A percentile compares a stretch with the other conserved stretches of the same genome.
Evolutionary conservation across 2,888 invertebrate species (phyloP).

Genomic region (Ennomos fuscantarius): DNA sequence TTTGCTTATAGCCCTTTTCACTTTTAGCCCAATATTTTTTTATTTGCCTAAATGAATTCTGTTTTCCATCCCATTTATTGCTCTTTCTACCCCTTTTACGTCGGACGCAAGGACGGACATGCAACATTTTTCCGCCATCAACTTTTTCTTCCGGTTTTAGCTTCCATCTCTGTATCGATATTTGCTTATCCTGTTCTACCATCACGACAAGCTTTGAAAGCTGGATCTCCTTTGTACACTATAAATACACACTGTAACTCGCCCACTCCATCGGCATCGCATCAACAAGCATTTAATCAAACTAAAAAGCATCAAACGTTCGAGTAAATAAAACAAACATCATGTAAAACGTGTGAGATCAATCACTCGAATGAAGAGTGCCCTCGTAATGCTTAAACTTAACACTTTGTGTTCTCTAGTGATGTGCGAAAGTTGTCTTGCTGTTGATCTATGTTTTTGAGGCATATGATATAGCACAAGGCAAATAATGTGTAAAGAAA

Average conservation of each 20-base stretch:
- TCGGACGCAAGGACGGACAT: too few relatives aligned
- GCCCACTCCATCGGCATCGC: conserved; percentile 19
- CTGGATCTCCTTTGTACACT: conserved; percentile 23
- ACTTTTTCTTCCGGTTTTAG: background rate
- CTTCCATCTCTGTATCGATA: background rate
- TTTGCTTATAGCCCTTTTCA: too few relatives aligned
- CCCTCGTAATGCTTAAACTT: conserved; percentile 52
- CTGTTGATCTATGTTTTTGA: background rate
- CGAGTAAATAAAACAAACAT: conserved; percentile 50
- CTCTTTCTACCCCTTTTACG: too few relatives aligned
- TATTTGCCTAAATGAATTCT: too few relatives aligned
- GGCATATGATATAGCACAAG: too few relatives aligned
- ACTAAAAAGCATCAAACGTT: conserved; percentile 54
- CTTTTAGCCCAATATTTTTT: too few relatives aligned
- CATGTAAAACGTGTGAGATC: conserved; percentile 53
- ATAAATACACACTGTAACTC: conserved; percentile 18
- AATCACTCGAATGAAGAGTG: conserved; percentile 56
- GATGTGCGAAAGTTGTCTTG: conserved; percentile 23
- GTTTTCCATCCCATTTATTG: too few relatives aligned
- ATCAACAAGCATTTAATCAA: conserved; percentile 58
- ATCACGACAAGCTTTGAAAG: conserved; percentile 13
- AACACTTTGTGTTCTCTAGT: conserved; percentile 27
- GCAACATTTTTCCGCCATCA: too few relatives aligned
- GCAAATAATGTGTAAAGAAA: too few relatives aligned
- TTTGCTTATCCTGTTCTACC: conserved; percentile 2